These are phyloP conservation scores for Drosophila basisetae DNA, from an alignment of 2,888 invertebrate species.

Conservation along the genomic window DNA sequence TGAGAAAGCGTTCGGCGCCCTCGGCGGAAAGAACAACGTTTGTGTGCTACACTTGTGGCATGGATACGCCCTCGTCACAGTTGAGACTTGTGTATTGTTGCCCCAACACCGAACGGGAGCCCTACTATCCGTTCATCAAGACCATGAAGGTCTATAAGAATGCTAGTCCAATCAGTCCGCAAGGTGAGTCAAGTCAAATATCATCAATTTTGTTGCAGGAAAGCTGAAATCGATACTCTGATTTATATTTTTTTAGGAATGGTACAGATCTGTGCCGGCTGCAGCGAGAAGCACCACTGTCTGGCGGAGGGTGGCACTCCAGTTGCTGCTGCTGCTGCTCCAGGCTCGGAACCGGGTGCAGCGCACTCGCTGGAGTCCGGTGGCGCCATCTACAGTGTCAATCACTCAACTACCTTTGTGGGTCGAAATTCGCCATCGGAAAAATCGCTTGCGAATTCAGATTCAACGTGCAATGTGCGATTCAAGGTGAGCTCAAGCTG, in stretches of 20 bases:
- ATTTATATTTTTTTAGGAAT: conserved; percentile 86
- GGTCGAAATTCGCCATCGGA: conserved; percentile 84
- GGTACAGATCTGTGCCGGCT: conserved; percentile 94
- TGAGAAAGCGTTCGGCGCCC: conserved; percentile 91
- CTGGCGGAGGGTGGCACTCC: conserved; percentile 85
- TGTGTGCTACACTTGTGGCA: conserved; percentile 95
- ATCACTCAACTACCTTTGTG: conserved; percentile 51
- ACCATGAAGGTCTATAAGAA: conserved; percentile 92
- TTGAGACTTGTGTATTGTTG: conserved; percentile 93
- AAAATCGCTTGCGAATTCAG: conserved; percentile 84
- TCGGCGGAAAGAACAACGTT: conserved; percentile 89
- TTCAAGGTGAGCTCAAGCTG: conserved; percentile 81
- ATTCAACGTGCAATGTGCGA: conserved; percentile 84
- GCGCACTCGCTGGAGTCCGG: conserved; percentile 55
- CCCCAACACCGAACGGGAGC: conserved; percentile 93
- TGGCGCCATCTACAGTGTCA: conserved; percentile 62
- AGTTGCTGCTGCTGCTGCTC: conserved; percentile 52
- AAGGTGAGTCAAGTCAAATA: conserved; percentile 86
- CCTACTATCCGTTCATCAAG: conserved; percentile 95
- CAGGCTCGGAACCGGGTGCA: conserved; percentile 37
- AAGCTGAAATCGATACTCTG: background rate
- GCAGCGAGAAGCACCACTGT: conserved; percentile 90
- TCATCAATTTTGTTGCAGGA: background rate
- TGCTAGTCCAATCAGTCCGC: conserved; percentile 95
- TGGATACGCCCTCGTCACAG: conserved; percentile 92